These are phyloP conservation scores for Acleris cristana DNA, from an alignment of 2,888 invertebrate genomes.

Conservation along the genomic window DNA sequence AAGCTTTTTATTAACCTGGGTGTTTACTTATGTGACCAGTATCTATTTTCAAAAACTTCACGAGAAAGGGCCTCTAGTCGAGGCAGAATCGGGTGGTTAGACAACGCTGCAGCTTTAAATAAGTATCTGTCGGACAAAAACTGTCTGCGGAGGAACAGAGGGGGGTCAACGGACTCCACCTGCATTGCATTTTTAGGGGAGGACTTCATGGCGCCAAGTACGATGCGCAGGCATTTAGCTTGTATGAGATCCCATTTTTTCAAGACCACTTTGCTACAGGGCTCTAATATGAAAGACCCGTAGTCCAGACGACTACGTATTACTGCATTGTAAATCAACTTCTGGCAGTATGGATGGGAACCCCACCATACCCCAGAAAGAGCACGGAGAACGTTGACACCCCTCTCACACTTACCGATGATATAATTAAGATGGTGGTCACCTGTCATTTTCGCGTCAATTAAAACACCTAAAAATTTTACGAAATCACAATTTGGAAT, in stretches of 20 bases:
- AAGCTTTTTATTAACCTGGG: no score
- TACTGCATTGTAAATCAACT: conserved; percentile 41
- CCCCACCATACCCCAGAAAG: conserved; percentile 43
- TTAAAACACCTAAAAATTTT: no score
- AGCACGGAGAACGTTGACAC: conserved; percentile 26
- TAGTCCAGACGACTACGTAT: conserved; percentile 44
- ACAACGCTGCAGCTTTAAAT: neutral
- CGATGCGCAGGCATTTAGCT: conserved; percentile 38
- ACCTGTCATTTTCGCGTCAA: conserved; percentile 38
- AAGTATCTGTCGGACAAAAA: neutral
- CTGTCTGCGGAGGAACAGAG: conserved; percentile 1
- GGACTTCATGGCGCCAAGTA: no score
- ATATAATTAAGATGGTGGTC: conserved; percentile 29
- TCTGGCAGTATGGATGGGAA: conserved; percentile 39
- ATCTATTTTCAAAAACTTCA: neutral
- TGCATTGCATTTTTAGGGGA: no score
- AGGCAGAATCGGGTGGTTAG: neutral
- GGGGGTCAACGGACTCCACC: no score
- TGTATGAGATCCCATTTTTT: conserved; percentile 39
- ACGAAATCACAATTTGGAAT: no score
- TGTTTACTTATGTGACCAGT: neutral
- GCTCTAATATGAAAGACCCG: conserved; percentile 41
- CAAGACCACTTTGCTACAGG: conserved; percentile 34
- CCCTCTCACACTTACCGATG: conserved; percentile 32
- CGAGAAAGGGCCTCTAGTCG: neutral